Percentiles rank a stretch among this genome's conserved stretches.
These are phyloP conservation scores for Strix aluco DNA, from an alignment of 2,113 vertebrate species.

Conservation along the genomic window DNA sequence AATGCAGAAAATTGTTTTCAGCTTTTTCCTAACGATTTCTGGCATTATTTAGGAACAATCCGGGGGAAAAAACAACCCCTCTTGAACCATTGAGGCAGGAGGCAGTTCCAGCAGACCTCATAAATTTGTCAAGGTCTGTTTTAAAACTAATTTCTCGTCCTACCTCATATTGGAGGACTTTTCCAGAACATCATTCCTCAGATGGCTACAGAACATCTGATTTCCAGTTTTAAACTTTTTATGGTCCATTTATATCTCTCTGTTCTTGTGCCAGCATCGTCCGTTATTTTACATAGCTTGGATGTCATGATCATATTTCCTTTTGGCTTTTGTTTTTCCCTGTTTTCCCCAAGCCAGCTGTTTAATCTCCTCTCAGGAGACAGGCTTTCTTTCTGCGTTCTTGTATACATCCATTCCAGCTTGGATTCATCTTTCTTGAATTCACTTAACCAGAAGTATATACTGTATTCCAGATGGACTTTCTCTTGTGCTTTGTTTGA, in stretches of 20 bases:
- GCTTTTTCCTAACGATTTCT: not conserved
- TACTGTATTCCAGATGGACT: not conserved
- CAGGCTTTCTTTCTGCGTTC: not conserved
- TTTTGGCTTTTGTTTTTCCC: not conserved
- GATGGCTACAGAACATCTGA: not conserved
- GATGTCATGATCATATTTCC: not conserved
- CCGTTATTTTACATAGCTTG: not conserved
- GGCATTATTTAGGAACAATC: not conserved
- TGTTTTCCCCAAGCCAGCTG: not conserved
- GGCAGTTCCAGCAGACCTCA: not conserved
- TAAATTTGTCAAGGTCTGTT: not conserved
- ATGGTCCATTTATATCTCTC: not conserved
- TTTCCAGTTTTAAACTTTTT: not conserved
- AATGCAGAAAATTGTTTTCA: not conserved
- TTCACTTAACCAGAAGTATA: not conserved
- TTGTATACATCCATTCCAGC: not conserved
- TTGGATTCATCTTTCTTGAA: not conserved
- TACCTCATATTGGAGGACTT: not conserved
- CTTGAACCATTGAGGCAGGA: not conserved
- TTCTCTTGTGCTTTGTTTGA: not conserved
- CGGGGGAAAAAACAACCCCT: not conserved
- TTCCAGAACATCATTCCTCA: not conserved
- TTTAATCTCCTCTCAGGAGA: not conserved
- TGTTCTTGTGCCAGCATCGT: not conserved
- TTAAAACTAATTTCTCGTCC: not conserved